Percentiles rank a stretch among this genome's conserved stretches.
These are phyloP conservation scores for Rhabdomys pumilio DNA, from an alignment of 2,797 vertebrate genomes.

Conservation along the genomic window DNA sequence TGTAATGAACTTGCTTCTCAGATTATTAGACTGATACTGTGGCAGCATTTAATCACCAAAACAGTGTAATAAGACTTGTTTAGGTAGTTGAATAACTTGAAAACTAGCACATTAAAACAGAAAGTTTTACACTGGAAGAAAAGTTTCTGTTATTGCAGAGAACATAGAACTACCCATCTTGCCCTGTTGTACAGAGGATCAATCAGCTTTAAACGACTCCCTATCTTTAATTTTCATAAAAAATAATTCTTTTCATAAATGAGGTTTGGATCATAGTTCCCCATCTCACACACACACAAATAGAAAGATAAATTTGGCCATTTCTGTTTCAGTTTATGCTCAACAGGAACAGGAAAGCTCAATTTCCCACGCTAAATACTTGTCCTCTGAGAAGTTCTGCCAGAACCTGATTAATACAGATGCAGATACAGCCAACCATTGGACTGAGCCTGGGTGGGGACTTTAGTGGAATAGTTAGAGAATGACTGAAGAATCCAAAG, in stretches of 20 bases:
- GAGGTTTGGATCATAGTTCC: background rate
- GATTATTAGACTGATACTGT: slow-evolving; percentile 61
- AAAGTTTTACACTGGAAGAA: background rate
- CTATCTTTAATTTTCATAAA: background rate
- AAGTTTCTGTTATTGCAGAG: background rate
- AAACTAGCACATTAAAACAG: background rate
- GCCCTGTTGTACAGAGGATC: background rate
- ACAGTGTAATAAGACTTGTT: background rate
- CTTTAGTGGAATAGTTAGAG: background rate
- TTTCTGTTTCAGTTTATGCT: slow-evolving; percentile 15
- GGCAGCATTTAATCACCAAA: slow-evolving; percentile 52
- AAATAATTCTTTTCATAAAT: background rate
- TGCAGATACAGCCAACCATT: background rate
- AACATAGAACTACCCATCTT: background rate
- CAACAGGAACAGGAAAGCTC: background rate
- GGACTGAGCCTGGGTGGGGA: background rate
- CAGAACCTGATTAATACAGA: background rate
- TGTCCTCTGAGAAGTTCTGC: background rate
- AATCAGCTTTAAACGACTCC: background rate
- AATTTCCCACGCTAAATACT: background rate
- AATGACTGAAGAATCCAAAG: background rate
- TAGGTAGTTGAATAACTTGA: slow-evolving; percentile 12
- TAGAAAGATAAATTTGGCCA: background rate
- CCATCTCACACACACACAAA: too few species aligned
- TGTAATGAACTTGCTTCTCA: slow-evolving; percentile 69